Percentiles rank a stretch among this genome's conserved stretches.
phyloP scores from a whole-genome alignment of 2,797 vertebrate genomes.

The Acrossocheilus fasciatus region DNA sequence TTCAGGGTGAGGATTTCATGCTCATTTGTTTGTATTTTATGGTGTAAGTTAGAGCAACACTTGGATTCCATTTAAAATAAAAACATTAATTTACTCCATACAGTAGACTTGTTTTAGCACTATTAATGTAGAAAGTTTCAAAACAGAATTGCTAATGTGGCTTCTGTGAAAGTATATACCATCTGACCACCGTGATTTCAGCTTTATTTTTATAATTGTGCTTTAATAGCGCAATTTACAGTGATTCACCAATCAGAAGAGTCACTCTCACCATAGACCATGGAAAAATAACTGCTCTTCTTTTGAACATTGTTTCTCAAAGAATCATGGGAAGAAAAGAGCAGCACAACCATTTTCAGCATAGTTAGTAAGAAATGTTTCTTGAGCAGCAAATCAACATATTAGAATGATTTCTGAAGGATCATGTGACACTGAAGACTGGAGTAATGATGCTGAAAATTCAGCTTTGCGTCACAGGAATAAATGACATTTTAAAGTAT shows the following conservation, averaged over 20 bases:
- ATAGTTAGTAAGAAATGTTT: neutral
- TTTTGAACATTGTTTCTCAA: neutral
- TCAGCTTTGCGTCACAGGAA: too few relatives aligned
- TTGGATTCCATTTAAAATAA: conserved; percentile 1
- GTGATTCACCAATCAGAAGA: neutral
- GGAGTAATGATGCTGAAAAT: too few relatives aligned
- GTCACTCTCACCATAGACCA: neutral
- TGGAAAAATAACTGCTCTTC: neutral
- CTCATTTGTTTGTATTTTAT: conserved; percentile 12
- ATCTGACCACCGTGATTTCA: neutral
- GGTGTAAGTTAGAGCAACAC: neutral
- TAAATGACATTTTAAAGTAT: too few relatives aligned
- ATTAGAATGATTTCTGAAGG: neutral
- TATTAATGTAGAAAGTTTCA: neutral
- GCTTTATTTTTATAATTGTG: neutral
- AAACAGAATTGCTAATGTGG: neutral
- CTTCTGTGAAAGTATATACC: neutral
- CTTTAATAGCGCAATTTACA: neutral
- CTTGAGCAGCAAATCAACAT: neutral
- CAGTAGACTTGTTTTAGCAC: neutral
- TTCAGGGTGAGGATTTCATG: conserved; percentile 36
- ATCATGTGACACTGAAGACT: neutral
- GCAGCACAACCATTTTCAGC: neutral
- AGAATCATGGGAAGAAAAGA: neutral
- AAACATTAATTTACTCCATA: neutral